Base-by-base conservation (phyloP, 2,113 vertebrate genomes). In the Python bivittatus region DNA sequence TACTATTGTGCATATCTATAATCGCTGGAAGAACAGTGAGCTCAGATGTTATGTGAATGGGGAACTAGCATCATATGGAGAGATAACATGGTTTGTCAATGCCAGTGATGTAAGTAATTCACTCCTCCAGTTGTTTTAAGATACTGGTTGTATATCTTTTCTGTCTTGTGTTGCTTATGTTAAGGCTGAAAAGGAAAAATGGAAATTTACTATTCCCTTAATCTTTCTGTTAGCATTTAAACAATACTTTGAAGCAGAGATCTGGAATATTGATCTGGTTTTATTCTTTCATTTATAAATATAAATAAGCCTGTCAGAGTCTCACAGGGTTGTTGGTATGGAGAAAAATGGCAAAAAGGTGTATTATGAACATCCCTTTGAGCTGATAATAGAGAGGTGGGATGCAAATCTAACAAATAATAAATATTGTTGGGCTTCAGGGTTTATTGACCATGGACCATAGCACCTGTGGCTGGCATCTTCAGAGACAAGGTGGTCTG, bases 21-120 rank as follows among this genome's bases (percentile, higher is more conserved):
- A 99, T 94, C 99, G 99, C 87, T 99, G 99, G 99, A 99, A 99
- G 97, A 99, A 99, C 95, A 99, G 99, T 91, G 99, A 99, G 48
- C 98, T 99, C 72, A 98, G 99, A 91, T 99, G 99, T 97, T 99
- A 98, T 0, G 99, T 99, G 92, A 99, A 99, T 7, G 99, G 99
- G 0, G 99, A 99, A 3, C 97, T 99, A 87, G 99, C 98, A 0
- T 99, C 99, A 2, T 99, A 98, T 0, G 99, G 99, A 90, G 99
- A 99, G 90, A 99, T 99, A 92, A 99, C 99, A 0, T 99, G 99
- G 99, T 98, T 99, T 94, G 99, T 99, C 97, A 99, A 98, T 97
- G 99, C 99, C 85, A 99, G 98, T 90, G 99, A 99, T 90, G 99
- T 99, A 96, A 99, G 99, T 98, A 94, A 42, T 79, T 79, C 20